These are phyloP conservation scores for Himalopsyche japonica DNA, from an alignment of 2,888 invertebrate genomes.

Conservation along the genomic window DNA sequence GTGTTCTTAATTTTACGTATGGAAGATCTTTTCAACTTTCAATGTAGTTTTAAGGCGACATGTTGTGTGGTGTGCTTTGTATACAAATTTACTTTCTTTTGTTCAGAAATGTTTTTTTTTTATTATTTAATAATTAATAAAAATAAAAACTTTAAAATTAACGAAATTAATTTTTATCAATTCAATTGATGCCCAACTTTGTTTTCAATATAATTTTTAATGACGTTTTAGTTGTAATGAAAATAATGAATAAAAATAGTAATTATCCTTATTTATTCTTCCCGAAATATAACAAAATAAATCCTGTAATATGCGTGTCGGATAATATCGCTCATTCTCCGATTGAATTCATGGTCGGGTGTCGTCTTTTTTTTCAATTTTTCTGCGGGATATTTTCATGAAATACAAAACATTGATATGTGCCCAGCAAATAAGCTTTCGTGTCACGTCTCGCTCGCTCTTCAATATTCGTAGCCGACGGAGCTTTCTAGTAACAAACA, in stretches of 20 bases:
- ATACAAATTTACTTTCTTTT: not conserved
- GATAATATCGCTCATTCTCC: not conserved
- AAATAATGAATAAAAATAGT: too few species aligned
- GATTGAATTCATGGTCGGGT: not conserved
- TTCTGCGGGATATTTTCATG: not conserved
- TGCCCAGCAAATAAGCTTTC: constrained; percentile 20
- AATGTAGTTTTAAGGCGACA: not conserved
- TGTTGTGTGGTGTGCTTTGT: not conserved
- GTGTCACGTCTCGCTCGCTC: constrained; percentile 22
- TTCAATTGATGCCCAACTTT: too few species aligned
- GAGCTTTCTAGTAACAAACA: constrained; percentile 2
- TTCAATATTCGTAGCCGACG: constrained; percentile 30
- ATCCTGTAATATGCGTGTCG: not conserved
- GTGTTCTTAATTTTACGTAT: not conserved
- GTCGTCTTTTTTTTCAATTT: not conserved
- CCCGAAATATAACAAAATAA: too few species aligned
- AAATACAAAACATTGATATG: not conserved
- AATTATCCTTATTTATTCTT: too few species aligned
- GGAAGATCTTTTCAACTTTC: not conserved
- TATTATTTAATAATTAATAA: too few species aligned
- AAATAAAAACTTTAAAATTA: too few species aligned
- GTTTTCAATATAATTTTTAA: too few species aligned
- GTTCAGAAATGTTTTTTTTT: too few species aligned
- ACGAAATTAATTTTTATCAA: too few species aligned
- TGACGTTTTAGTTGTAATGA: too few species aligned